A percentile compares a stretch with the other conserved stretches of the same genome.
Evolutionary conservation across 2,797 vertebrate species (phyloP).

Genomic region (Notolepis coatsorum): DNA sequence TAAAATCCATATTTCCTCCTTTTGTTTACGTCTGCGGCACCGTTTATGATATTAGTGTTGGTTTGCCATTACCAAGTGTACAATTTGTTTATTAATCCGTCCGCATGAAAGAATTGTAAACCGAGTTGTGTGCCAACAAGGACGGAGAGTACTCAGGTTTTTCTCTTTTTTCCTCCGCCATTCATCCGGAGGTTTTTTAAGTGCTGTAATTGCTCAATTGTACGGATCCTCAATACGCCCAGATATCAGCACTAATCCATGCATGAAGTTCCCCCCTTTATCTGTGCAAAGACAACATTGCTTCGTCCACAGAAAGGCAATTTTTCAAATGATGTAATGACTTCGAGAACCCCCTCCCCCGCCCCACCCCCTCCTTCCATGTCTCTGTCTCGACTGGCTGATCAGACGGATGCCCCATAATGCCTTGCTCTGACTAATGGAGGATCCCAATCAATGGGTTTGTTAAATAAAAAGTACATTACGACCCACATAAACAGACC

Average conservation of each 20-base stretch:
- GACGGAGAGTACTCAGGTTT: constrained; percentile 6
- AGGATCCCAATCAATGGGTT: constrained; percentile 24
- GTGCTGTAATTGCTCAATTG: constrained; percentile 37
- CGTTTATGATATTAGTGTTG: constrained; percentile 42
- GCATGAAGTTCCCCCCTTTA: constrained; percentile 16
- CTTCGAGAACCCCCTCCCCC: constrained; percentile 8
- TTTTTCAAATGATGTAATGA: constrained; percentile 43
- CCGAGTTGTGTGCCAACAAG: not conserved
- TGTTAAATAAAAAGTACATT: constrained; percentile 42
- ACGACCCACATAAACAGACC: constrained; percentile 7
- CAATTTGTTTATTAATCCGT: constrained; percentile 27
- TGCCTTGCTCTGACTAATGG: constrained; percentile 22
- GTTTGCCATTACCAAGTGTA: constrained; percentile 23
- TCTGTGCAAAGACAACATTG: constrained; percentile 20
- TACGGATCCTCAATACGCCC: constrained; percentile 3
- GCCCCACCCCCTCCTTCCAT: not conserved
- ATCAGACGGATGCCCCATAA: constrained; percentile 19
- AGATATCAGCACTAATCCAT: constrained; percentile 31
- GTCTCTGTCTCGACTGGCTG: constrained; percentile 10
- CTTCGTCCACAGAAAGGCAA: constrained; percentile 15
- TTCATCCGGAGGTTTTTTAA: constrained; percentile 17
- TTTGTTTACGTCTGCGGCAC: constrained; percentile 47
- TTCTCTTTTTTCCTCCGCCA: constrained; percentile 5
- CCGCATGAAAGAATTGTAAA: constrained; percentile 13
- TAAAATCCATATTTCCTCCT: constrained; percentile 37